Conservation (phyloP, 1,140 invertebrate genomes). For the Hestina assimilis region DNA sequence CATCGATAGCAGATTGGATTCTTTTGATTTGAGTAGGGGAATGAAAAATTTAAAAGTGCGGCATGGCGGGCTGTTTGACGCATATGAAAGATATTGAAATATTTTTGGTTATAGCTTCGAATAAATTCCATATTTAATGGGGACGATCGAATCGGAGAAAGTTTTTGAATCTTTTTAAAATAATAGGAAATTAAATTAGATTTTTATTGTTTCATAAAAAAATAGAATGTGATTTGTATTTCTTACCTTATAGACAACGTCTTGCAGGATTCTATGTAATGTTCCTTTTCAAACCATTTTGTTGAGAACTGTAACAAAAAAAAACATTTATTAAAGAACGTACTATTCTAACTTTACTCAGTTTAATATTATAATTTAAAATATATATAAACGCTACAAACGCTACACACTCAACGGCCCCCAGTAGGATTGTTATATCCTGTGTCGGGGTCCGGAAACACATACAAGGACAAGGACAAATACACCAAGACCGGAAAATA, state of each 20-base stretch:
- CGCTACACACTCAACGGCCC: too few species aligned
- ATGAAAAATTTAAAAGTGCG: constrained; percentile 59
- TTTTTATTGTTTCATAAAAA: background rate
- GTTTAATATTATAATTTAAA: too few species aligned
- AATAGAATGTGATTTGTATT: constrained; percentile 3
- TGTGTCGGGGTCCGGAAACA: too few species aligned
- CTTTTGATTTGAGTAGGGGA: constrained; percentile 66
- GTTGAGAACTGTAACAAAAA: constrained; percentile 56
- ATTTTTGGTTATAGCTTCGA: constrained; percentile 13
- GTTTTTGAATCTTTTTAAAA: background rate
- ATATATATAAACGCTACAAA: too few species aligned
- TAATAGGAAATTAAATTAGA: background rate
- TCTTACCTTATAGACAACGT: constrained; percentile 56
- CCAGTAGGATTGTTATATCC: too few species aligned
- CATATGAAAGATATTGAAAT: constrained; percentile 14
- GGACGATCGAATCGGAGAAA: background rate
- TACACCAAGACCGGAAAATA: too few species aligned
- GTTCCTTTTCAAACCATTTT: constrained; percentile 58
- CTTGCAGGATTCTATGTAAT: constrained; percentile 29
- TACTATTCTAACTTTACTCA: too few species aligned
- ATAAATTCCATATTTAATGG: constrained; percentile 19
- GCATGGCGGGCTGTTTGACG: constrained; percentile 23
- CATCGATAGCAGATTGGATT: constrained; percentile 48
- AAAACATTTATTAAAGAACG: background rate
- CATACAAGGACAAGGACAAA: too few species aligned